These are phyloP conservation scores for Hypotaenidia philippensis DNA, from an alignment of 2,797 vertebrate genomes.

Conservation along the genomic window DNA sequence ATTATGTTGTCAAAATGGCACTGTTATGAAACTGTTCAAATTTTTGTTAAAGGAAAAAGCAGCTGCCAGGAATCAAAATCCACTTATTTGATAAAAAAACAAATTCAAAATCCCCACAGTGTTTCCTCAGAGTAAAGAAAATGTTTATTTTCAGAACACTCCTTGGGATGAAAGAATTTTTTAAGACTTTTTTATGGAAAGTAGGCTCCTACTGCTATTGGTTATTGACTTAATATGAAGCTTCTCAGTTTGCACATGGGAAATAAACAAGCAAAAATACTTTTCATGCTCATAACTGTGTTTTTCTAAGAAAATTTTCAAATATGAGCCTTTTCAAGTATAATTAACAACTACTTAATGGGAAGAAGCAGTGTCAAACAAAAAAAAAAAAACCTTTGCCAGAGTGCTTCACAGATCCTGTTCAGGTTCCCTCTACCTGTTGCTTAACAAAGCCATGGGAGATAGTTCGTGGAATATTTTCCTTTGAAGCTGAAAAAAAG, in stretches of 20 bases:
- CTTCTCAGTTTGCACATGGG: background rate
- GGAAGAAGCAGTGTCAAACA: background rate
- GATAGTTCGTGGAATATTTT: rapidly evolving
- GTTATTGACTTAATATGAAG: background rate
- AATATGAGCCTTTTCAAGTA: background rate
- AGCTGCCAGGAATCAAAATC: too few relatives aligned
- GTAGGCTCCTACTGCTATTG: background rate
- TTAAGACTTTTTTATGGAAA: background rate
- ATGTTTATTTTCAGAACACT: background rate
- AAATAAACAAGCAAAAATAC: background rate
- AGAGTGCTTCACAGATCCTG: background rate
- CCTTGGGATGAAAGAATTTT: background rate
- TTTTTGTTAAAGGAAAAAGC: too few relatives aligned
- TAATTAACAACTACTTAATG: background rate
- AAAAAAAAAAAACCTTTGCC: background rate
- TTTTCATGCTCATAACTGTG: background rate
- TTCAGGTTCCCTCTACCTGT: background rate
- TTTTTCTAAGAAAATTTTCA: background rate
- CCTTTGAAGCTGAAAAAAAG: background rate
- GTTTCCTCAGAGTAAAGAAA: background rate
- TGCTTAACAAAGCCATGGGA: background rate
- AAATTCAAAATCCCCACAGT: background rate
- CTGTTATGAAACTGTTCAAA: background rate
- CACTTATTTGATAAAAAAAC: too few relatives aligned
- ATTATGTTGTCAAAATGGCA: background rate